phyloP scores from a whole-genome alignment of 2,797 vertebrate species.

The Phataginus tricuspis region DNA sequence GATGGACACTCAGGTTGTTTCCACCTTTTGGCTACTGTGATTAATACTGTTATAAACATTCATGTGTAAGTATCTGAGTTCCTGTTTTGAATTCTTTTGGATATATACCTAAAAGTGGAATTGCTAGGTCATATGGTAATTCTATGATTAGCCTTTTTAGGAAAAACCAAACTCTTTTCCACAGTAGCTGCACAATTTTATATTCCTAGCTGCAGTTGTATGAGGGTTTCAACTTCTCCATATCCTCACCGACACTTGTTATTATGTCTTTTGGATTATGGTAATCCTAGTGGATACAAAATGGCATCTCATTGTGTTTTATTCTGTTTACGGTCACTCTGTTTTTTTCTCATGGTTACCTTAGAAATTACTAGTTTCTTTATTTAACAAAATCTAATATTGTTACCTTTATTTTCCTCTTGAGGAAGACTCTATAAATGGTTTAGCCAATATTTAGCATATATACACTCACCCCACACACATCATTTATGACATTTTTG shows the following conservation, averaged over 20 bases:
- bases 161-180: background rate
- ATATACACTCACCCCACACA: background rate
- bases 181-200: background rate
- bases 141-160: background rate
- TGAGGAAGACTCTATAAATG: background rate
- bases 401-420: background rate
- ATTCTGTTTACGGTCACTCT: background rate
- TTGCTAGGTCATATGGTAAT: background rate
- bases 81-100: background rate
- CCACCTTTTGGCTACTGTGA: background rate
- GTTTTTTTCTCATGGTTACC: background rate
- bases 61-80: background rate
- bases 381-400: background rate
- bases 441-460: background rate
- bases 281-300: background rate
- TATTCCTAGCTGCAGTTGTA: background rate
- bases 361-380: background rate
- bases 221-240: background rate
- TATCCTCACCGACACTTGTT: background rate
- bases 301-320: background rate
- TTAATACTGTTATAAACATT: background rate
- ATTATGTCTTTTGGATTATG: background rate
- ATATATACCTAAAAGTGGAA: background rate
- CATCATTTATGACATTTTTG: background rate
- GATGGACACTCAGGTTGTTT: background rate